These are phyloP conservation scores for Taeniopygia guttata DNA, from an alignment of 2,797 vertebrate species.

Conservation along the genomic window DNA sequence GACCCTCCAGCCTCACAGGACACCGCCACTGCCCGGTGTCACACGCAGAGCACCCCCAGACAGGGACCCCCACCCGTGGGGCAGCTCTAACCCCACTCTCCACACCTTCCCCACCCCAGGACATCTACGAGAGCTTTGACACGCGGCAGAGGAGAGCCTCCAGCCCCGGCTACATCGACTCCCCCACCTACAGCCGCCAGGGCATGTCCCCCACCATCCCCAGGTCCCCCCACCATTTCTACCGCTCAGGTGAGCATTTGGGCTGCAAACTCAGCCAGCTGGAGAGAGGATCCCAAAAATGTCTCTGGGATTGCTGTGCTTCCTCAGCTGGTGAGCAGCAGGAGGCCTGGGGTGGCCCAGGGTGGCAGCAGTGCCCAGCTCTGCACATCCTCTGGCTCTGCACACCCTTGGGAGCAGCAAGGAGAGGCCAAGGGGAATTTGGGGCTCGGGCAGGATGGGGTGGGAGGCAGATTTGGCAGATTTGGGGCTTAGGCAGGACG, in stretches of 20 bases:
- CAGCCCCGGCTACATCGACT: slow-evolving; percentile 92
- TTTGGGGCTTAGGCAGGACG: no score
- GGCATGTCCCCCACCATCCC: slow-evolving; percentile 91
- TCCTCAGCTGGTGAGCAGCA: not conserved
- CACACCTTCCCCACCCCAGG: slow-evolving; percentile 67
- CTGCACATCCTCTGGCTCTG: not conserved
- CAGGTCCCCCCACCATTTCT: slow-evolving; percentile 89
- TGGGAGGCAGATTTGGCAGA: no score
- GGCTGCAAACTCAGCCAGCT: not conserved
- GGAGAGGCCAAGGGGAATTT: not conserved
- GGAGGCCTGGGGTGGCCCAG: fast-evolving
- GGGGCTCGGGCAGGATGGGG: not conserved
- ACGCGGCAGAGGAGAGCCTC: slow-evolving; percentile 87
- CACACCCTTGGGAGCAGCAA: fast-evolving
- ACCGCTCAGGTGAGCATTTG: slow-evolving; percentile 85
- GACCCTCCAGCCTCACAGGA: not conserved
- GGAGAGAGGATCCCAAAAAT: not conserved
- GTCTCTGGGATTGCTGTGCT: not conserved
- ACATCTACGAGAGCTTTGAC: slow-evolving; percentile 90
- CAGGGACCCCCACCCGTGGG: fast-evolving
- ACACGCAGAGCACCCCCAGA: not conserved
- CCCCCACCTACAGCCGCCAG: slow-evolving; percentile 87
- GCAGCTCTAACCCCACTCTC: not conserved
- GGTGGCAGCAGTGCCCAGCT: not conserved
- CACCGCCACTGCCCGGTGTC: not conserved